Evolutionary conservation across 2,113 vertebrate species (phyloP).

Genomic region (Phoenicopterus ruber): DNA sequence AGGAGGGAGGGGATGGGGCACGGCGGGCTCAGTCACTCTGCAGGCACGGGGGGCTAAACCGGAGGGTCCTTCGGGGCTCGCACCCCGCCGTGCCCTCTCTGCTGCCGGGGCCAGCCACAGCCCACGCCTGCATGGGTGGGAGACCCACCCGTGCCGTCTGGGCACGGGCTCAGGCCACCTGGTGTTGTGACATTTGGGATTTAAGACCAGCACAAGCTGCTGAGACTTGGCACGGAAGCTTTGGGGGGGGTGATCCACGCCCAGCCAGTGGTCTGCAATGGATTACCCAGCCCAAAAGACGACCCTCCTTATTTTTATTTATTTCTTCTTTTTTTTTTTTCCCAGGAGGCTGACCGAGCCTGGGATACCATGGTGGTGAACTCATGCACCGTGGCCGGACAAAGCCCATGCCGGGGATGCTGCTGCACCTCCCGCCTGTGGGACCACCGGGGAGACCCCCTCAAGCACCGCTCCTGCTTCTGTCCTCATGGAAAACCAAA

Average conservation of each 20-base stretch:
- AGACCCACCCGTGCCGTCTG: neutral
- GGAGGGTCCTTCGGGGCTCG: neutral
- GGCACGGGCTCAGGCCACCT: rapidly evolving
- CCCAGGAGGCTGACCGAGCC: neutral
- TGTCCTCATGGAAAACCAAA: neutral
- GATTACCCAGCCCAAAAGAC: neutral
- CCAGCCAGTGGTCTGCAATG: neutral
- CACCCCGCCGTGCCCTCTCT: neutral
- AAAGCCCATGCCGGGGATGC: neutral
- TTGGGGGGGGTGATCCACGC: neutral
- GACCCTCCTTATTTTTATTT: neutral
- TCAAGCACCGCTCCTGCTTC: neutral
- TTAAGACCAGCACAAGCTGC: neutral
- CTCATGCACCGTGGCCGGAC: neutral
- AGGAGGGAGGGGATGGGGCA: neutral
- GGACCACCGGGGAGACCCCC: neutral
- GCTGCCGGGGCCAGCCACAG: neutral
- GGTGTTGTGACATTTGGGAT: neutral
- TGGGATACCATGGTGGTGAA: rapidly evolving
- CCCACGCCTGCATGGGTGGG: too few relatives aligned
- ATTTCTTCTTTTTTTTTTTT: neutral
- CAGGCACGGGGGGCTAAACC: neutral
- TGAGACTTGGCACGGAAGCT: neutral
- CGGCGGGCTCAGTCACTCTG: neutral
- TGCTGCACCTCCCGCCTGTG: neutral